These are phyloP conservation scores for Xyrauchen texanus DNA, from an alignment of 2,113 vertebrate species.

Conservation along the genomic window DNA sequence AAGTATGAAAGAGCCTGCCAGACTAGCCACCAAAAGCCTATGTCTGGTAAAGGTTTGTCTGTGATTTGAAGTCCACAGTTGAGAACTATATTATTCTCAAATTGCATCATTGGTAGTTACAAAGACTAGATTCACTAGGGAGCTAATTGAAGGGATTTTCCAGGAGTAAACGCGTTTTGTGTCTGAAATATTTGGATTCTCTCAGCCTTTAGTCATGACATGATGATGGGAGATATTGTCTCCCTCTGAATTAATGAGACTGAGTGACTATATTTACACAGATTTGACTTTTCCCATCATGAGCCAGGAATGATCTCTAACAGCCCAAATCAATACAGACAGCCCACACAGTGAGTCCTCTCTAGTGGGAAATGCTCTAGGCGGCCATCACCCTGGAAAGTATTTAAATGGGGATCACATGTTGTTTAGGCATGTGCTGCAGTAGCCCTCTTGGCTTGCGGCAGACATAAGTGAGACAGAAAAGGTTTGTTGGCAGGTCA, in stretches of 20 bases:
- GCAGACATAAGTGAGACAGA: constrained; percentile 50
- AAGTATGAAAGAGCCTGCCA: constrained; percentile 4
- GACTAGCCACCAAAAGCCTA: neutral
- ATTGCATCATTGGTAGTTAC: constrained; percentile 34
- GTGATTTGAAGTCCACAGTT: constrained; percentile 23
- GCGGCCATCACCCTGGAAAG: constrained; percentile 55
- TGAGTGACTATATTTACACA: constrained; percentile 5
- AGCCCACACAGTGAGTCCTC: constrained; percentile 49
- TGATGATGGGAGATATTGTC: neutral
- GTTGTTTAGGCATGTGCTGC: constrained; percentile 51
- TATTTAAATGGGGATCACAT: constrained; percentile 61
- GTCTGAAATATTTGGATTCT: constrained; percentile 18
- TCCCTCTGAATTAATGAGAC: constrained; percentile 12
- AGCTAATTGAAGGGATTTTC: constrained; percentile 27
- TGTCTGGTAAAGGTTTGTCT: neutral
- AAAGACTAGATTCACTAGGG: neutral
- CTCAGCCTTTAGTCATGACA: neutral
- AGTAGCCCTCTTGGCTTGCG: constrained; percentile 42
- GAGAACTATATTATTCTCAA: constrained; percentile 34
- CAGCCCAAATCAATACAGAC: constrained; percentile 44
- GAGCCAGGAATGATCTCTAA: constrained; percentile 24
- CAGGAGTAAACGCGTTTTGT: constrained; percentile 1
- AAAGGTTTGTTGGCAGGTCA: constrained; percentile 51
- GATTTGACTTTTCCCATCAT: constrained; percentile 33
- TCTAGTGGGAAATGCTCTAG: constrained; percentile 45